Base-by-base conservation (phyloP, 1,140 invertebrate genomes). In the Drosophila biarmipes region DNA sequence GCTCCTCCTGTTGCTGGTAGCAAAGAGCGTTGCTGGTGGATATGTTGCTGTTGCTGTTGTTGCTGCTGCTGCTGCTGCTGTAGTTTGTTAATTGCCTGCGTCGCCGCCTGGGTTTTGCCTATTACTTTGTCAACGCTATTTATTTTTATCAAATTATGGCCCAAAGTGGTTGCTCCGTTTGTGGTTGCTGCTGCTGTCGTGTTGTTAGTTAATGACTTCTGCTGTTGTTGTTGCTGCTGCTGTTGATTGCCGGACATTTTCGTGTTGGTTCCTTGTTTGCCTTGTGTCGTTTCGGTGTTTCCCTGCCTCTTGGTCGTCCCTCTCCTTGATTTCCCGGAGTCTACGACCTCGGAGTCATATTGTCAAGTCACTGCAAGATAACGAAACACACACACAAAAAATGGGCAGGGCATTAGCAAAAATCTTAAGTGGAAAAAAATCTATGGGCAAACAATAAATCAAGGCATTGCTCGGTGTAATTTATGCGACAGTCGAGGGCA, bases 241-340 rank as follows among this genome's bases (percentile, higher is more conserved):
- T 90, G 80, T 79, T 90, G 84, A 89, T 84, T 89, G 84, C 80
- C 79, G 73, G 84, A 89, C 84, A 89, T 89, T 84, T 84, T 87
- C 56, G 56, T 62, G 71, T 84, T 64, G 63, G 67, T 87, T 87
- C 84, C 84, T 82, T 82, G 49, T 79, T 82, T 40, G 73, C 69
- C 75, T 61, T 80, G 71, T 75, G 38, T 71, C 48, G 62, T 63
- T 61, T 74, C 66, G 57, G 68, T 73, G 17, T 73, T 35, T 46
- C 17, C 43, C 40, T 62, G 27, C 38, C 58, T 43, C 31, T 17
- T n/a, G 38, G 40, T 15, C 24, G 38, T 27, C 49, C 37, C 37
- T 62, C 58, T 31, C 51, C 76, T 49, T 61, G 52, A 45, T 52
- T 62, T 27, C 24, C 31, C 67, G 68, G 57, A 64, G 68, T 75